Percentiles rank a stretch among this genome's conserved stretches.
These are phyloP conservation scores for Parnassius mnemosyne DNA, from an alignment of 2,888 invertebrate genomes.

Conservation along the genomic window DNA sequence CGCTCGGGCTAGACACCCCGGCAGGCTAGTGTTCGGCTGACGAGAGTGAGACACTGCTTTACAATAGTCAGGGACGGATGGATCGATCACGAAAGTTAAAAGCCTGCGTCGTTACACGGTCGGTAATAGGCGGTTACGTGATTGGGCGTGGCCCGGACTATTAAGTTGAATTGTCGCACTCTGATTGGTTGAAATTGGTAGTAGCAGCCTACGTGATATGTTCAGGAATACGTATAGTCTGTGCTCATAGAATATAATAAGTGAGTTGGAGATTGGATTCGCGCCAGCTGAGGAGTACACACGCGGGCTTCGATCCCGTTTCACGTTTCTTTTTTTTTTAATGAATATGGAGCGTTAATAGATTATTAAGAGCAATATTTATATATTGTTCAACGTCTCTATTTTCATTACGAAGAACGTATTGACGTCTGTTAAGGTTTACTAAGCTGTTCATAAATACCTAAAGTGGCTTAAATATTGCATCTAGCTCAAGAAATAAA, in stretches of 20 bases:
- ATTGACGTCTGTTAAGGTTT: too few relatives aligned
- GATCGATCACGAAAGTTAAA: constrained; percentile 77
- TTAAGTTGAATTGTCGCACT: constrained; percentile 78
- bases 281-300: constrained; percentile 63
- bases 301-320: constrained; percentile 64
- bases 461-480: too few relatives aligned
- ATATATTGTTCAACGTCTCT: constrained; percentile 16
- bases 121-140: constrained; percentile 81
- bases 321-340: constrained; percentile 68
- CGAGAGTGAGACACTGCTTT: constrained; percentile 55
- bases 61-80: constrained; percentile 50
- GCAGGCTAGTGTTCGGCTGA: constrained; percentile 53
- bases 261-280: constrained; percentile 74
- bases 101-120: constrained; percentile 79
- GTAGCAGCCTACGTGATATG: constrained; percentile 79
- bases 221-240: constrained; percentile 78
- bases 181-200: constrained; percentile 80
- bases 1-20: constrained; percentile 64
- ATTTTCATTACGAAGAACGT: too few relatives aligned
- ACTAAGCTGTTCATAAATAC: too few relatives aligned
- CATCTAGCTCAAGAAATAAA: too few relatives aligned
- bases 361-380: constrained; percentile 45
- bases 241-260: constrained; percentile 79
- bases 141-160: constrained; percentile 78
- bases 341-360: constrained; percentile 67